Evolutionary conservation across 2,113 vertebrate species (phyloP).

Genomic region (Lepus europaeus): DNA sequence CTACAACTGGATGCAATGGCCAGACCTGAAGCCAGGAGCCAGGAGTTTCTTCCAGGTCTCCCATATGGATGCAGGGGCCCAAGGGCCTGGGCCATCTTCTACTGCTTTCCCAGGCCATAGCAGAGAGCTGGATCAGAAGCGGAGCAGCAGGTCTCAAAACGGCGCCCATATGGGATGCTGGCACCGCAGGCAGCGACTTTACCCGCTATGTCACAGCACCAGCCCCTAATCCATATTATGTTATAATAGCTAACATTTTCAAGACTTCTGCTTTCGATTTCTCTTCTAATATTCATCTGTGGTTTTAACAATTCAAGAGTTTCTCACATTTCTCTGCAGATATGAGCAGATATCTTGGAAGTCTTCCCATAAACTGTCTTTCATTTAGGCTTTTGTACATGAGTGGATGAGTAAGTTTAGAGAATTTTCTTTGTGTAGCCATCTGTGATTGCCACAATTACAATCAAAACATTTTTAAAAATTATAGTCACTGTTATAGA

Average conservation of each 20-base stretch:
- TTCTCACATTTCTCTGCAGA: not conserved
- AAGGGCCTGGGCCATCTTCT: too few species aligned
- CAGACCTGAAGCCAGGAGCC: too few species aligned
- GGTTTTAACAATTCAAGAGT: not conserved
- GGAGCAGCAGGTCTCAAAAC: too few species aligned
- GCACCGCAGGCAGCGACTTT: too few species aligned
- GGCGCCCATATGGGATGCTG: too few species aligned
- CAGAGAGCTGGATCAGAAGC: too few species aligned
- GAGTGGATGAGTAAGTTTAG: not conserved
- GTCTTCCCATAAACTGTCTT: not conserved
- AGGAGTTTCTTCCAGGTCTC: too few species aligned
- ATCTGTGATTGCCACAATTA: not conserved
- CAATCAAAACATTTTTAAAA: not conserved
- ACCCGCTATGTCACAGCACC: too few species aligned
- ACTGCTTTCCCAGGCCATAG: too few species aligned
- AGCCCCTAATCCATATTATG: not conserved
- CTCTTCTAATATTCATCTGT: not conserved
- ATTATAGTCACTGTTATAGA: not conserved
- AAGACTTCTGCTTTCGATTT: slow-evolving; percentile 11
- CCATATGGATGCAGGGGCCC: too few species aligned
- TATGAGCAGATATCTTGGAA: not conserved
- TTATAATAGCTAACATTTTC: not conserved
- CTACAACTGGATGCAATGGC: too few species aligned
- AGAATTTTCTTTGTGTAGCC: not conserved
- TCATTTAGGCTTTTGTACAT: not conserved